Base-by-base conservation (phyloP, 2,113 vertebrate species). In the Anseranas semipalmata region DNA sequence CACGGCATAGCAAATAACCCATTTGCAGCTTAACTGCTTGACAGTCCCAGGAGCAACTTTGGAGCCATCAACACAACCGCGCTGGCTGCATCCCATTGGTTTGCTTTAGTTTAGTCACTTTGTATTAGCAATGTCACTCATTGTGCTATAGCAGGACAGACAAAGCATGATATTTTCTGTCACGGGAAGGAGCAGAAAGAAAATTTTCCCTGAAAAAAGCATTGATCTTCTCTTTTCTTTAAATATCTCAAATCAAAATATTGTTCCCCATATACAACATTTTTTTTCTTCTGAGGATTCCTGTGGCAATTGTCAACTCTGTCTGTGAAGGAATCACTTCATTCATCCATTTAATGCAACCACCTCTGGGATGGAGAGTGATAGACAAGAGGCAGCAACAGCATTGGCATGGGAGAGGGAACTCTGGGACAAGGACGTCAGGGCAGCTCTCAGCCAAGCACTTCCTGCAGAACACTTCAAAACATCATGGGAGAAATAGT, bases 31-130 rank as follows among this genome's bases (percentile, higher is more conserved):
- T 75, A 89, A 93, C 58, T 70, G 45, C 80, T 37, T 89, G 88
- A 37, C 77, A 85, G 45, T 87, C 92, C 86, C 94, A 55, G 86
- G 50, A 93, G 92, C 32, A 10, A 21, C 35, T 85, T 56, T 46
- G 73, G 41, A 93, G 45, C 68, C 82, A 72, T 78, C 72, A 78
- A 9, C 32, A 81, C 21, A 37, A 37, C 20, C 1, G 3, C 1
- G 4, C 33, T 0, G 11, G 35, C 66, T 91, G 35, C 45, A 68
- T 81, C 80, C 66, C 58, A 7, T 45, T 9, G 62, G 58, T 62
- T 89, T 92, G 45, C n/a, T 35, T 87, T 12, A 79, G 70, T 41
- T 58, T 77, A 68, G 92, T 90, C 95, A 92, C 76, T 87, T 87
- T 70, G 37, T n/a, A 59, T 95, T 85, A 93, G 32, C 28, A 5